Conservation (phyloP, 2,113 vertebrate species). For the Orycteropus afer region DNA sequence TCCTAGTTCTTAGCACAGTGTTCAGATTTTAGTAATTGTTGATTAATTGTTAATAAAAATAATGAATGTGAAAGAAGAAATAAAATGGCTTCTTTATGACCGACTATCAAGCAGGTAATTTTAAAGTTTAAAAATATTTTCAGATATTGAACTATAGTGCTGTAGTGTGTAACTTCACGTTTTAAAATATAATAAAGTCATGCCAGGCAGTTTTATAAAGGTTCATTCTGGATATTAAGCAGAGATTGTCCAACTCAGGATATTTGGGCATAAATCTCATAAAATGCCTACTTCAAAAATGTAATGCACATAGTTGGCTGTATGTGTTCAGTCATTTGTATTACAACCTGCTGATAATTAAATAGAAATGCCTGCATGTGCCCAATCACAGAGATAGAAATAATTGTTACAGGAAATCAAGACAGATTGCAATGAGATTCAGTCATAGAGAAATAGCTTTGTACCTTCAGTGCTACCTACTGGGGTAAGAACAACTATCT, state of each 20-base stretch:
- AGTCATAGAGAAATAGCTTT: slow-evolving; percentile 58
- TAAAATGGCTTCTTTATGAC: not conserved
- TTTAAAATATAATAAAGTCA: slow-evolving; percentile 7
- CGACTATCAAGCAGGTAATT: not conserved
- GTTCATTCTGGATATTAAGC: not conserved
- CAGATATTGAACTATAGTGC: slow-evolving; percentile 17
- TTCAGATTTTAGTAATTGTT: not conserved
- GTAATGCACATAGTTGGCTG: not conserved
- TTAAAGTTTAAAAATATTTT: not conserved
- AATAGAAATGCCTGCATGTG: slow-evolving; percentile 11
- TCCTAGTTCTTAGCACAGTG: not conserved
- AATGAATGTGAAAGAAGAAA: not conserved
- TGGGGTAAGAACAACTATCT: not conserved
- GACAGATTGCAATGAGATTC: slow-evolving; percentile 2
- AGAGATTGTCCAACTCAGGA: not conserved
- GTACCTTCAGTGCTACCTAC: slow-evolving; percentile 7
- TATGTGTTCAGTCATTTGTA: not conserved
- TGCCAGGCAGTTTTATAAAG: not conserved
- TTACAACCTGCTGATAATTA: slow-evolving; percentile 51
- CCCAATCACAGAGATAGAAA: not conserved
- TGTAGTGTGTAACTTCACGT: not conserved
- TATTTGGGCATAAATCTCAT: slow-evolving; percentile 45
- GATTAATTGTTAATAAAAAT: not conserved
- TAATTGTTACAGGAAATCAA: not conserved
- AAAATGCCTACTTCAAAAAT: slow-evolving; percentile 49